A percentile compares a stretch with the other conserved stretches of the same genome.
phyloP scores from a whole-genome alignment of 1,140 invertebrate species.

The Tyrophagus putrescentiae region DNA sequence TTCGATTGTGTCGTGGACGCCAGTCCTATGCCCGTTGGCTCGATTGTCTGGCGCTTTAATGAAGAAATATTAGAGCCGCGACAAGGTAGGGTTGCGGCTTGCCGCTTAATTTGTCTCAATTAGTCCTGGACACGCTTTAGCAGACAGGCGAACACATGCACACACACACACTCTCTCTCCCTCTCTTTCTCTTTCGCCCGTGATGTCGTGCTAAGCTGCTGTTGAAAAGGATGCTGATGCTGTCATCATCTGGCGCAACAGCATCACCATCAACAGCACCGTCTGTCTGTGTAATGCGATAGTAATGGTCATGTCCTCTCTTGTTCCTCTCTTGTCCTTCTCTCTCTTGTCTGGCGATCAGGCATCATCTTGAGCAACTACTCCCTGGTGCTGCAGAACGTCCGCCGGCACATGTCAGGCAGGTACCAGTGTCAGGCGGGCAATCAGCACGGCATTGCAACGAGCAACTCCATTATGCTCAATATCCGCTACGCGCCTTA shows the following conservation, averaged over 20 bases:
- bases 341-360: not conserved
- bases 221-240: too few species aligned
- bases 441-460: conserved; percentile 27
- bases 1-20: conserved; percentile 49
- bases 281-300: too few species aligned
- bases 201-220: too few species aligned
- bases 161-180: conserved; percentile 7
- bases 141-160: too few species aligned
- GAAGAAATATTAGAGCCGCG: conserved; percentile 23
- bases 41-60: conserved; percentile 24
- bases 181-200: not conserved
- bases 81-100: conserved; percentile 16
- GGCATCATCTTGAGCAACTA: conserved; percentile 30
- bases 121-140: not conserved
- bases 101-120: not conserved
- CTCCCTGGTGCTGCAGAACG: conserved; percentile 29
- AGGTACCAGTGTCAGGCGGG: conserved; percentile 28
- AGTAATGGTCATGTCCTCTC: not conserved
- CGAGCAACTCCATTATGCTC: conserved; percentile 34
- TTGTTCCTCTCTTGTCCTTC: not conserved
- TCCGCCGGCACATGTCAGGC: conserved; percentile 28
- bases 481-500: conserved; percentile 44
- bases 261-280: too few species aligned
- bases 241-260: too few species aligned
- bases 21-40: conserved; percentile 23